Evolutionary conservation across 2,797 vertebrate genomes (phyloP).

Genomic region (Halcyon smyrnensis): DNA sequence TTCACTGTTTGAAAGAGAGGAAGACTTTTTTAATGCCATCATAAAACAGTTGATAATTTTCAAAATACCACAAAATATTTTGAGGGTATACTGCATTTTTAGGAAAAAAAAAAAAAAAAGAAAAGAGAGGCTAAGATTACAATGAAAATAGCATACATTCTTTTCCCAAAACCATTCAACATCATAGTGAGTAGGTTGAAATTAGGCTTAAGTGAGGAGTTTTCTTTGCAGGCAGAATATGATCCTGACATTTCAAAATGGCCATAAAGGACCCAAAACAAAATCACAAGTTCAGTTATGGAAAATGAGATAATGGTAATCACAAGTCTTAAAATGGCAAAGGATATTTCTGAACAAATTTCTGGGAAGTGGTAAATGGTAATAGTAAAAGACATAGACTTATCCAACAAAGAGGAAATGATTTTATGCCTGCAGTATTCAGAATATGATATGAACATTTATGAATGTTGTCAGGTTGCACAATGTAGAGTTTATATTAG

Average conservation of each 20-base stretch:
- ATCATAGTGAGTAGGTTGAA: neutral
- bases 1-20: neutral
- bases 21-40: neutral
- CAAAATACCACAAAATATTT: neutral
- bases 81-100: neutral
- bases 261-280: neutral
- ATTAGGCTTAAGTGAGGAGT: neutral
- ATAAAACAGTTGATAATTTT: neutral
- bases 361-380: constrained; percentile 7
- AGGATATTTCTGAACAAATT: constrained; percentile 12
- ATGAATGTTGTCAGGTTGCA: neutral
- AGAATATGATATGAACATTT: neutral
- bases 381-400: neutral
- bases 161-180: neutral
- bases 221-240: constrained; percentile 12
- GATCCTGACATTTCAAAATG: constrained; percentile 1
- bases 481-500: neutral
- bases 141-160: neutral
- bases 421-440: neutral
- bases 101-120: neutral
- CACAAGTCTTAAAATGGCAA: constrained; percentile 10
- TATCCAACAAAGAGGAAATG: neutral
- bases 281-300: neutral
- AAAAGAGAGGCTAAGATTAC: neutral
- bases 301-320: constrained; percentile 10